Evolutionary conservation across 2,113 vertebrate species (phyloP), one percentile per base, ranked within the genome.

Genomic region (Coptodon rendalli): DNA sequence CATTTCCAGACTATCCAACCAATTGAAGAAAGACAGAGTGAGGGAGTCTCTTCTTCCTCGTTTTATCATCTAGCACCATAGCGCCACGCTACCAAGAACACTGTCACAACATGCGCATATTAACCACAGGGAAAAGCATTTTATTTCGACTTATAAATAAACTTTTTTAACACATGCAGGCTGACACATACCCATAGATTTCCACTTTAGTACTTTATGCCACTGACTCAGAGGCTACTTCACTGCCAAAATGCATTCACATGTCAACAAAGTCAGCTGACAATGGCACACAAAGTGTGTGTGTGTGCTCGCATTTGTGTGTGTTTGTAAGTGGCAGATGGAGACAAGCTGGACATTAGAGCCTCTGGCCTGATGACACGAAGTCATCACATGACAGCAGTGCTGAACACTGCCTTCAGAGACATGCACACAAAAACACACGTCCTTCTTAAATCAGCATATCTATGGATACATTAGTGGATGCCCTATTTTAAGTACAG

Each of bases 1-100:
- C 96, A 93, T 93, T 96, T 93, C 63, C 89, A 95, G 90, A 89
- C 95, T 92, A 93, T 91, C 93, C 92, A 86, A 89, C 94, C 94
- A 95, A 96, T 95, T 88, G 81, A 68, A 88, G 71, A 56, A 38
- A 86, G 34, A 87, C 56, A 86, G 81, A 40, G 53, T 38, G 89
- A 88, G 84, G 81, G 89, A 83, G 78, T 50, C 89, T 89, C 88
- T 79, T 88, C 91, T 83, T 92, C 59, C 56, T 87, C 66, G n/a
- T 52, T 78, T 85, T 79, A 87, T 9, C 61, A 87, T 93, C 59
- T 14, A 81, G 40, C 78, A 43, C 82, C 68, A 56, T 11, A 87
- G 88, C 50, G n/a, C 85, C 80, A 5, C 19, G 19, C 27, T 6
- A 22, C 56, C 16, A 9, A 40, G 12, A 80, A 50, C 61, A 24